These are phyloP conservation scores for Cydia pomonella DNA, from an alignment of 1,140 invertebrate species.

Conservation along the genomic window DNA sequence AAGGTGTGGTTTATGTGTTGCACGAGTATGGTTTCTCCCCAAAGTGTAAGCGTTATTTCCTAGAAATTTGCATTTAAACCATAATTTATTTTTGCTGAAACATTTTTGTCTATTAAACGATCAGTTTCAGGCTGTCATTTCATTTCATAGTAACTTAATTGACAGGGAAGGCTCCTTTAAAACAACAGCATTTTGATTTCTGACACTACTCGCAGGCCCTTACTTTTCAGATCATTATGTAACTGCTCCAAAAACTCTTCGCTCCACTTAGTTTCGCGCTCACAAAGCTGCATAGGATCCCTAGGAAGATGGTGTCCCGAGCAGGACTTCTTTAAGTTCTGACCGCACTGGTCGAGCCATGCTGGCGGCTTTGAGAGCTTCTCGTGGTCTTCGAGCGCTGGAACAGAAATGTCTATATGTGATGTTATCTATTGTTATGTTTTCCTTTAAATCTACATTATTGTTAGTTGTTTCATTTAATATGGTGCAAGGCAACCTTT, in stretches of 20 bases:
- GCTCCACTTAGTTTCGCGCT: slow-evolving; percentile 83
- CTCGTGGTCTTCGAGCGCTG: slow-evolving; percentile 59
- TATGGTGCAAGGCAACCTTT: no score
- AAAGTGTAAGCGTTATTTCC: not conserved
- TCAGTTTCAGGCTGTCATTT: no score
- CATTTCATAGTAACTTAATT: no score
- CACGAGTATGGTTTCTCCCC: not conserved
- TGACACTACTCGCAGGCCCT: slow-evolving; percentile 31
- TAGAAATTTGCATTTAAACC: not conserved
- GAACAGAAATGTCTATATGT: not conserved
- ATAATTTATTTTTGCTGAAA: no score
- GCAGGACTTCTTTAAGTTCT: slow-evolving; percentile 58
- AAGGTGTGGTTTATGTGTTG: not conserved
- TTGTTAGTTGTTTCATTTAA: no score
- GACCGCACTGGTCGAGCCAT: slow-evolving; percentile 61
- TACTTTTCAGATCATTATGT: slow-evolving; percentile 82
- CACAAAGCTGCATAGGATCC: slow-evolving; percentile 77
- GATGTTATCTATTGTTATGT: not conserved
- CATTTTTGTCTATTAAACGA: no score
- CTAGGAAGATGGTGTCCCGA: slow-evolving; percentile 72
- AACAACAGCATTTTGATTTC: no score
- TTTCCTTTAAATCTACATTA: no score
- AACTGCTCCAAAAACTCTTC: slow-evolving; percentile 82
- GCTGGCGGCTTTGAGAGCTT: slow-evolving; percentile 51
- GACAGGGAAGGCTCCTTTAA: no score